A percentile compares a stretch with the other conserved stretches of the same genome.
phyloP scores from a whole-genome alignment of 2,888 invertebrate genomes.

The Eristalinus aeneus region DNA sequence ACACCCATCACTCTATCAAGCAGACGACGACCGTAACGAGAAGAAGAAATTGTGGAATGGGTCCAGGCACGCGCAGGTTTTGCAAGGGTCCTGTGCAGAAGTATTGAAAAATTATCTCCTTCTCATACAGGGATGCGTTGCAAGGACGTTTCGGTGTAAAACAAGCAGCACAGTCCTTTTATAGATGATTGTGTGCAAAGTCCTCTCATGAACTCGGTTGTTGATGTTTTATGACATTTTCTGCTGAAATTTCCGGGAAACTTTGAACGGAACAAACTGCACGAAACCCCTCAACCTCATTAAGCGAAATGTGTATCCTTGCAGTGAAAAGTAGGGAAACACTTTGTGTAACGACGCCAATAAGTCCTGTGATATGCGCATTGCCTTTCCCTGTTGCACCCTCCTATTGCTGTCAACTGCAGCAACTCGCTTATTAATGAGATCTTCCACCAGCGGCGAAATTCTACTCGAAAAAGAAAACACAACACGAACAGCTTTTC shows the following conservation, averaged over 20 bases:
- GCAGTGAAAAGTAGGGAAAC: not conserved
- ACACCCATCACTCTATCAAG: not conserved
- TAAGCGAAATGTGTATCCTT: conserved; percentile 16
- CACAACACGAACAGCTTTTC: not conserved
- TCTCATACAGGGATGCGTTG: conserved; percentile 32
- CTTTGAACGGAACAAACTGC: not conserved
- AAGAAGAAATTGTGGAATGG: too few relatives aligned
- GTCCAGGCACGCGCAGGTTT: too few relatives aligned
- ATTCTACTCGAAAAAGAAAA: too few relatives aligned
- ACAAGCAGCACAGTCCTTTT: not conserved
- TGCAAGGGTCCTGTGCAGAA: not conserved
- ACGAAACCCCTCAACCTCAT: not conserved
- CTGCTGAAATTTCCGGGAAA: conserved; percentile 18
- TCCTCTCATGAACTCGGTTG: conserved; percentile 12
- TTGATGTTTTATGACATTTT: conserved; percentile 24
- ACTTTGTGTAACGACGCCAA: conserved; percentile 40
- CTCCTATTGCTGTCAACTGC: not conserved
- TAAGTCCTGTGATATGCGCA: conserved; percentile 5
- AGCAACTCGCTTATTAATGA: not conserved
- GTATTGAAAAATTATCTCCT: conserved; percentile 26
- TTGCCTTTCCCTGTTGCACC: too few relatives aligned
- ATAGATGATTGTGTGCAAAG: too few relatives aligned
- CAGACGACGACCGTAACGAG: not conserved
- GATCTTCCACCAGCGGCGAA: not conserved
- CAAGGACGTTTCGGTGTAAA: not conserved